Conservation (phyloP, 2,113 vertebrate species). For the Atherinomorus stipes region DNA sequence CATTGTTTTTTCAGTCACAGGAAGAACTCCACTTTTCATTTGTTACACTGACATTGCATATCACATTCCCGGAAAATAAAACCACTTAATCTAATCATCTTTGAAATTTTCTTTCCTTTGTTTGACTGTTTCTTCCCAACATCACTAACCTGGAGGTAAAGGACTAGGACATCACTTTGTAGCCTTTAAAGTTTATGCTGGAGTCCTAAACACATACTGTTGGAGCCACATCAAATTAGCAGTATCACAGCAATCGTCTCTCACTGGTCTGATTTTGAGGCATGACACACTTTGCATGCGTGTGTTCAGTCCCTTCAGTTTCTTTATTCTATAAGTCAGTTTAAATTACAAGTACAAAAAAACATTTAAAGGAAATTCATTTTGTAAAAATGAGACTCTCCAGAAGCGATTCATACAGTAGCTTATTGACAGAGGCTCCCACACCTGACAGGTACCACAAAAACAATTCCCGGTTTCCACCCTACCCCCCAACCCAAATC, state of each 20-base stretch:
- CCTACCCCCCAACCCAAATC: no score
- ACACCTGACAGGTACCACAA: no score
- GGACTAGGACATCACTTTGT: slow-evolving; percentile 9
- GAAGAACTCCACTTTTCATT: no score
- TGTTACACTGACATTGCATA: no score
- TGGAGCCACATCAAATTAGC: slow-evolving; percentile 50
- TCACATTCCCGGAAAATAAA: slow-evolving; percentile 3
- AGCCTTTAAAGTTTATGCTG: slow-evolving; percentile 13
- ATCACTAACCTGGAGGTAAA: slow-evolving; percentile 32
- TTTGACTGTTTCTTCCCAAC: slow-evolving; percentile 6
- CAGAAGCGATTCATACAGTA: no score
- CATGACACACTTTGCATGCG: slow-evolving; percentile 17
- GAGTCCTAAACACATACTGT: slow-evolving; percentile 30
- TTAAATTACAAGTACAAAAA: no score
- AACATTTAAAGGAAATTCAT: no score
- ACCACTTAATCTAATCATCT: not conserved
- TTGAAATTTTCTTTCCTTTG: not conserved
- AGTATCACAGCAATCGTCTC: slow-evolving; percentile 38
- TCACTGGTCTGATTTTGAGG: slow-evolving; percentile 9
- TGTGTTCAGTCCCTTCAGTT: no score
- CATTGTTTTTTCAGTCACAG: not conserved
- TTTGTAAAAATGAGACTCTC: no score
- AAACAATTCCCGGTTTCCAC: no score
- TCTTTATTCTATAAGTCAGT: no score
- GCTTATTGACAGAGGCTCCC: no score